Conservation (phyloP, 2,888 invertebrate genomes). For the Idaea straminata region DNA sequence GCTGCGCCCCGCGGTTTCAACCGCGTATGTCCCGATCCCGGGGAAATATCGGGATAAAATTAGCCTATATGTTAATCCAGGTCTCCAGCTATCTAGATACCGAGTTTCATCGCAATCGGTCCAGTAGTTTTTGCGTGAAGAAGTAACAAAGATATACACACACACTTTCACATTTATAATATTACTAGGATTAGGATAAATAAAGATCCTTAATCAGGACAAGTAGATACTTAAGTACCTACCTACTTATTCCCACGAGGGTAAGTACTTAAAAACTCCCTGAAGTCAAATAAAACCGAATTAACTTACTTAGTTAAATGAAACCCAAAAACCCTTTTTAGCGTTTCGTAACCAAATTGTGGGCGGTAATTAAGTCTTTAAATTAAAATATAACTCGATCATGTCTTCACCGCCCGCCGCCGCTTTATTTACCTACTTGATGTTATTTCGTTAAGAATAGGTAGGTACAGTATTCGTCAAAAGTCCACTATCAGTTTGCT, state of each 20-base stretch:
- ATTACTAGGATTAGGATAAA: too few relatives aligned
- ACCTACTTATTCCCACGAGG: background rate
- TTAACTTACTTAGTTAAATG: background rate
- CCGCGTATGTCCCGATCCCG: too few relatives aligned
- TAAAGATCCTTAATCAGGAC: background rate
- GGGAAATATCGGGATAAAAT: too few relatives aligned
- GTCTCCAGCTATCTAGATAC: too few relatives aligned
- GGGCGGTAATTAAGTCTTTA: background rate
- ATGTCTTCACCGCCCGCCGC: background rate
- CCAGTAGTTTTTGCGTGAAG: too few relatives aligned
- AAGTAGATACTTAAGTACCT: background rate
- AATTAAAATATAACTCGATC: constrained; percentile 5
- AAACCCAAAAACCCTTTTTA: background rate
- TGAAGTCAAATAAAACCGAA: background rate
- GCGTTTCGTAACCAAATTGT: constrained; percentile 1
- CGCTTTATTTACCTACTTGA: background rate
- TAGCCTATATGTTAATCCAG: too few relatives aligned
- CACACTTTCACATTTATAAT: too few relatives aligned
- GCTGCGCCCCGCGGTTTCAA: too few relatives aligned
- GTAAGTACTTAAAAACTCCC: background rate
- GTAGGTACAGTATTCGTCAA: background rate
- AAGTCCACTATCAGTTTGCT: too few relatives aligned
- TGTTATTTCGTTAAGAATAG: background rate
- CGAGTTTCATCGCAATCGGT: too few relatives aligned
- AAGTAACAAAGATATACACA: too few relatives aligned